Evolutionary conservation across 2,113 vertebrate genomes (phyloP).

Genomic region (Cariama cristata): DNA sequence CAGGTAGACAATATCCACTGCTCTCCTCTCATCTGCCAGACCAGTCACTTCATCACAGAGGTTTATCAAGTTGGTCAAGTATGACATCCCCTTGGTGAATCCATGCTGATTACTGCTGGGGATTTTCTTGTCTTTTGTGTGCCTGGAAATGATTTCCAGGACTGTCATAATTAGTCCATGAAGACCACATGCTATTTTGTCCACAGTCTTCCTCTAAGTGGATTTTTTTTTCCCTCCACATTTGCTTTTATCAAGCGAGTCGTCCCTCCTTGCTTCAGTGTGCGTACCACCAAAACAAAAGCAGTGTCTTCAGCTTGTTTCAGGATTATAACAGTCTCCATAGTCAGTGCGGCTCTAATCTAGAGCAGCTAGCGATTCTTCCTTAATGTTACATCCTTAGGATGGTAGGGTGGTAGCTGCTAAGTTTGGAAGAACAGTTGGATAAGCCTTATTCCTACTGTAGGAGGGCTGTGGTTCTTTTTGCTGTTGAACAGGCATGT

Average conservation of each 20-base stretch:
- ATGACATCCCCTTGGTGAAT: background rate
- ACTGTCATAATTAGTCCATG: background rate
- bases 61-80: background rate
- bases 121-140: background rate
- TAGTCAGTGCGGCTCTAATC: background rate
- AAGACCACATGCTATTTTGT: background rate
- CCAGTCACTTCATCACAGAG: background rate
- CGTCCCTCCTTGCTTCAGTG: background rate
- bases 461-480: background rate
- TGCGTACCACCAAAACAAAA: background rate
- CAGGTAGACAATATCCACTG: background rate
- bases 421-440: background rate
- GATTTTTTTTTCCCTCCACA: background rate
- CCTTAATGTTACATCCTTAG: background rate
- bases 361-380: background rate
- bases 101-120: background rate
- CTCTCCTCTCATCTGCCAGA: background rate
- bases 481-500: background rate
- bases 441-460: background rate
- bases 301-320: background rate
- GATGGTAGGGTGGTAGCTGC: background rate
- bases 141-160: background rate
- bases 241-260: background rate
- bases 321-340: background rate
- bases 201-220: background rate